Evolutionary conservation across 2,797 vertebrate species (phyloP).

Genomic region (Coreius guichenoti): DNA sequence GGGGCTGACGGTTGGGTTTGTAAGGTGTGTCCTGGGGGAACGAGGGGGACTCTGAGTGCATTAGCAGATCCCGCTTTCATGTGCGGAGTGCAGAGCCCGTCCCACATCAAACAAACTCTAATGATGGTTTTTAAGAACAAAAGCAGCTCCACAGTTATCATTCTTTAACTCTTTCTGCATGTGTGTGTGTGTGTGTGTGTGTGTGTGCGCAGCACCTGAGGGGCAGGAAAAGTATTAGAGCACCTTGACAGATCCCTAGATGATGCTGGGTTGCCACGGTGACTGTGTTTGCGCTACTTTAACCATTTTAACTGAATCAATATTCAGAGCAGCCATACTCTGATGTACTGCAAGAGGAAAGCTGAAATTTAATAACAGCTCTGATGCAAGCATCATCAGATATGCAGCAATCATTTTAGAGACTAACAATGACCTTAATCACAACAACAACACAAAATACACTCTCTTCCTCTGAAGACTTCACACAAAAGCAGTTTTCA

Average conservation of each 20-base stretch:
- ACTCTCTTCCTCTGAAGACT: conserved; percentile 36
- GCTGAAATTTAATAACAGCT: conserved; percentile 34
- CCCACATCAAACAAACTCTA: conserved; percentile 71
- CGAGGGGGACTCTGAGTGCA: conserved; percentile 64
- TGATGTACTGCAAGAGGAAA: conserved; percentile 25
- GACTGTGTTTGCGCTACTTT: conserved; percentile 44
- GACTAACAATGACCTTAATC: conserved; percentile 55
- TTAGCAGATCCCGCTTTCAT: conserved; percentile 74
- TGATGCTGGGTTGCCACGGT: conserved; percentile 48
- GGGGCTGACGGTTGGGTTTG: conserved; percentile 62
- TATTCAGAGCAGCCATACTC: conserved; percentile 9
- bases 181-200: not conserved
- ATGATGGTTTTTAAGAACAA: conserved; percentile 66
- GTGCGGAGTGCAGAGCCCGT: conserved; percentile 61
- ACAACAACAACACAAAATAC: conserved; percentile 56
- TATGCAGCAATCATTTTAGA: conserved; percentile 58
- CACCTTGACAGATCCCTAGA: conserved; percentile 42
- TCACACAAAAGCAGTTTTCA: conserved; percentile 24
- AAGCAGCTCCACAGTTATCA: conserved; percentile 63
- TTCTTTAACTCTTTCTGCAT: conserved; percentile 11
- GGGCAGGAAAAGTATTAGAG: conserved; percentile 28
- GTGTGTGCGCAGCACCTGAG: conserved; percentile 18
- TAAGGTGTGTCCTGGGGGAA: conserved; percentile 64
- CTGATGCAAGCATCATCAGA: conserved; percentile 68
- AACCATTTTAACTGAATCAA: conserved; percentile 29